Percentiles rank a stretch among this genome's conserved stretches.
Conservation (phyloP, 2,113 vertebrate genomes). For the Illadopsis cleaveri region DNA sequence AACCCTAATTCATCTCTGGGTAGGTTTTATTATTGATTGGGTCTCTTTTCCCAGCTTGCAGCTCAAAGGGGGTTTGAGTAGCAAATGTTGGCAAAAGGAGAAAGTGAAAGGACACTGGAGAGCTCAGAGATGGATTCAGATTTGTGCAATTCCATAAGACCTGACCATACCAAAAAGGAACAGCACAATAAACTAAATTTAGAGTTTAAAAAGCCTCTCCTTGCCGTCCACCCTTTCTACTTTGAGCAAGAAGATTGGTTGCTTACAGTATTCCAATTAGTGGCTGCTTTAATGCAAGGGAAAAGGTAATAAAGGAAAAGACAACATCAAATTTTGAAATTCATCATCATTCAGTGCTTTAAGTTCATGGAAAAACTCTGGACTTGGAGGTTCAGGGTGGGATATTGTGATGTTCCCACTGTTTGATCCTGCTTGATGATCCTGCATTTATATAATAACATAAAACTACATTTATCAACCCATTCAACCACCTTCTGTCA, state of each 20-base stretch:
- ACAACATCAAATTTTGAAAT: neutral
- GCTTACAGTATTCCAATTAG: neutral
- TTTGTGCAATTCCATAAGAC: neutral
- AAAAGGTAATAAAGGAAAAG: neutral
- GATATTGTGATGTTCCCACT: neutral
- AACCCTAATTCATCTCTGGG: accelerated
- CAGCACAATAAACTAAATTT: neutral
- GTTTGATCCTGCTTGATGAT: neutral
- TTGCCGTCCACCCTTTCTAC: neutral
- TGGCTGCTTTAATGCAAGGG: neutral
- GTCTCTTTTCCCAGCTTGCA: neutral
- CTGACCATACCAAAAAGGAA: neutral
- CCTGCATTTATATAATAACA: neutral
- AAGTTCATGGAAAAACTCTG: neutral
- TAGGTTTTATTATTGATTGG: accelerated
- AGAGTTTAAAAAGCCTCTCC: neutral
- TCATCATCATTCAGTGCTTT: neutral
- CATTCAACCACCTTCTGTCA: neutral
- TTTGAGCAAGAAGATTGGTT: neutral
- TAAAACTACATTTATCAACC: neutral
- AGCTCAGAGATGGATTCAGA: neutral
- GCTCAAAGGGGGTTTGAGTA: neutral
- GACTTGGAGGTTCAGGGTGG: neutral
- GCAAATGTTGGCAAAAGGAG: accelerated
- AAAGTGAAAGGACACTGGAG: neutral